Percentiles rank a stretch among this genome's conserved stretches.
Evolutionary conservation across 2,113 vertebrate genomes (phyloP).

Genomic region (Lamprotornis superbus): DNA sequence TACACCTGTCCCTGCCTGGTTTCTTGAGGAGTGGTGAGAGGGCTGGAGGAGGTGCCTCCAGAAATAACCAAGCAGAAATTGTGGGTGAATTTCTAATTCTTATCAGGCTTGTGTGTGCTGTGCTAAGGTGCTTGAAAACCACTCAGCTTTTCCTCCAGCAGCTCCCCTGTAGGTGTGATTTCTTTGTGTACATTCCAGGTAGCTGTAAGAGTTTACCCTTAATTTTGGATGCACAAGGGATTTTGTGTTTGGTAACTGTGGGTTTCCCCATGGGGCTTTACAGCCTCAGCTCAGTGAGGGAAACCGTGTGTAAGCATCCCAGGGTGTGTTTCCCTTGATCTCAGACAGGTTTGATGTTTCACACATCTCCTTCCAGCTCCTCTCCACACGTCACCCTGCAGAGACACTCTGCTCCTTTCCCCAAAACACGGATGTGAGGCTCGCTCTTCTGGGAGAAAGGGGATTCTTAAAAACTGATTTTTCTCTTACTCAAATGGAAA

Average conservation of each 20-base stretch:
- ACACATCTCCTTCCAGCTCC: neutral
- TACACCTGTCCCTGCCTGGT: neutral
- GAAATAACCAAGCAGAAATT: neutral
- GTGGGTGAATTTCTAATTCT: neutral
- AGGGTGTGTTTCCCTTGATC: neutral
- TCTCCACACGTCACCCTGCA: fast-evolving
- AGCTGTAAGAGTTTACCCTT: neutral
- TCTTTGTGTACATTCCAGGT: neutral
- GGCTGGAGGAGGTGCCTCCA: neutral
- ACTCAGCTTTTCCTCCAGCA: neutral
- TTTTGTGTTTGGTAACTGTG: neutral
- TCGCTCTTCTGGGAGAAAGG: neutral
- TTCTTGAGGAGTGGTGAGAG: neutral
- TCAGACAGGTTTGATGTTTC: neutral
- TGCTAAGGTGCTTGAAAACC: neutral
- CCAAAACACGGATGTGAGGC: neutral
- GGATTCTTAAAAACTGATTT: neutral
- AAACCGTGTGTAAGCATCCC: neutral
- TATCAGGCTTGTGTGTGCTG: neutral
- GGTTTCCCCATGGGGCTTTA: slow-evolving; percentile 23
- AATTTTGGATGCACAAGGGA: neutral
- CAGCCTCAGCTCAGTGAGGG: neutral
- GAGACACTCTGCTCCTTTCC: neutral
- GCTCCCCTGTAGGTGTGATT: neutral
- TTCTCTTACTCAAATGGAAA: neutral